Percentiles rank a stretch among this genome's conserved stretches.
Evolutionary conservation across 2,888 invertebrate species (phyloP).

Genomic region (Nomada flava): DNA sequence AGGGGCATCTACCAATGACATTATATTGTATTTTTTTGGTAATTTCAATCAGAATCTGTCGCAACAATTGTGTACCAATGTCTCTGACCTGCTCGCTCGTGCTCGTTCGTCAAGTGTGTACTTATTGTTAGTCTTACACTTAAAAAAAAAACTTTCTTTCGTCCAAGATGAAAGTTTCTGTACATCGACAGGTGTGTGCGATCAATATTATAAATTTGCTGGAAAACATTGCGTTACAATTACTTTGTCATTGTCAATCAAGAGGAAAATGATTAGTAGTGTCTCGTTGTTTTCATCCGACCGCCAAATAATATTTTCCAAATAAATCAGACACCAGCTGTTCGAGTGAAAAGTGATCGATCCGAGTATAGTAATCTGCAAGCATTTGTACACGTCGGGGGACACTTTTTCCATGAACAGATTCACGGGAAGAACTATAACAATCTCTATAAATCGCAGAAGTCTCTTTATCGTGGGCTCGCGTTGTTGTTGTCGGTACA

Average conservation of each 20-base stretch:
- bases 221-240: neutral
- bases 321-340: neutral
- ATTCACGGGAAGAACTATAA: constrained; percentile 3
- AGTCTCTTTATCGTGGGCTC: constrained; percentile 16
- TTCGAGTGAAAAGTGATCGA: neutral
- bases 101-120: too few species aligned
- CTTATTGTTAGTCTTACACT: too few species aligned
- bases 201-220: constrained; percentile 3
- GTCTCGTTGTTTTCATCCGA: constrained; percentile 9
- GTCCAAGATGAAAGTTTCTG: constrained; percentile 7
- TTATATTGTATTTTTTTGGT: too few species aligned
- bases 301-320: neutral
- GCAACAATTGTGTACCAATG: too few species aligned
- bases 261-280: neutral
- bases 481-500: constrained; percentile 7
- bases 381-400: constrained; percentile 29
- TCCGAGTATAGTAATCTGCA: constrained; percentile 10
- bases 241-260: too few species aligned
- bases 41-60: too few species aligned
- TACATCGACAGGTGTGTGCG: constrained; percentile 34
- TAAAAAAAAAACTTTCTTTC: constrained; percentile 22
- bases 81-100: neutral
- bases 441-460: neutral
- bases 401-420: constrained; percentile 4
- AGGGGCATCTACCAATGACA: too few species aligned